Evolutionary conservation across 1,140 invertebrate genomes (phyloP).

Genomic region (Drosophila ambigua): DNA sequence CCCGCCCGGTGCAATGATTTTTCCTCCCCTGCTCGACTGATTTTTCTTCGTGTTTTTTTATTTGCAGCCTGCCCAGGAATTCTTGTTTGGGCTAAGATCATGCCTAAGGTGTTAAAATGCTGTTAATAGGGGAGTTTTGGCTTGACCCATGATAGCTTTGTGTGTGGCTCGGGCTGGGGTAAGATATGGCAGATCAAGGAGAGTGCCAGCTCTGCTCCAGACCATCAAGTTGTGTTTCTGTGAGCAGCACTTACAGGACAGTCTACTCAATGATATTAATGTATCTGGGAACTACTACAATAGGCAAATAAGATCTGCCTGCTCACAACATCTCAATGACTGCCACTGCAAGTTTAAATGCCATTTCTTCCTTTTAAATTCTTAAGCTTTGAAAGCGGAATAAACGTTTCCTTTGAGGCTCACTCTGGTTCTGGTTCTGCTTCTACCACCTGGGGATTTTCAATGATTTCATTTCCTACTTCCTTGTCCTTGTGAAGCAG

Average conservation of each 20-base stretch:
- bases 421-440: too few relatives aligned
- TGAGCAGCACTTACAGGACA: too few relatives aligned
- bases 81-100: conserved; percentile 18
- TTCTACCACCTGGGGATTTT: too few relatives aligned
- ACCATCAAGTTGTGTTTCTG: too few relatives aligned
- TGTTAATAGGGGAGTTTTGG: conserved; percentile 66
- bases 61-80: conserved; percentile 34
- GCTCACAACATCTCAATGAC: too few relatives aligned
- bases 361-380: too few relatives aligned
- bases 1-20: conserved; percentile 74
- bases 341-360: too few relatives aligned
- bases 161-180: conserved; percentile 13
- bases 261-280: too few relatives aligned
- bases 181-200: conserved; percentile 10
- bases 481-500: background rate
- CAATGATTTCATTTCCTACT: background rate
- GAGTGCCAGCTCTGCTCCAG: background rate
- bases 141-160: conserved; percentile 31
- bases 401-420: too few relatives aligned
- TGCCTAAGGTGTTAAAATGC: conserved; percentile 69
- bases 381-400: too few relatives aligned
- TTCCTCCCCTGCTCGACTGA: conserved; percentile 25
- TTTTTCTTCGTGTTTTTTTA: conserved; percentile 47
- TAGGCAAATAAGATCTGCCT: too few relatives aligned
- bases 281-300: too few relatives aligned